Evolutionary conservation across 2,888 invertebrate genomes (phyloP).

Genomic region (Gnatocerus cornutus): DNA sequence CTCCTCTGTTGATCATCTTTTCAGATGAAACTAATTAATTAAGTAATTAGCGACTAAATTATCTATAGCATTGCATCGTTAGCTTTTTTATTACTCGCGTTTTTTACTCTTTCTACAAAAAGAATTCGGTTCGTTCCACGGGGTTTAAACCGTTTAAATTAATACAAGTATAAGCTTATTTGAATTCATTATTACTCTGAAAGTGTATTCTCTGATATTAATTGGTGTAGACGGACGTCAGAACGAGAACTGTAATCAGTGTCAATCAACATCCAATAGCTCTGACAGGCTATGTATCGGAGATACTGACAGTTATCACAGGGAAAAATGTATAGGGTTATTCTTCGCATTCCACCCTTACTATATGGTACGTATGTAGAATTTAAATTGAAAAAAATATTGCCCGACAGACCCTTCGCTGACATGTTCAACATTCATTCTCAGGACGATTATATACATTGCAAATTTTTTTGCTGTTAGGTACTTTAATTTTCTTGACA

Average conservation of each 20-base stretch:
- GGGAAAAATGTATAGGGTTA: constrained; percentile 53
- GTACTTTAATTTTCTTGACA: constrained; percentile 1
- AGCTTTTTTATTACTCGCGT: constrained; percentile 30
- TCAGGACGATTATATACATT: constrained; percentile 2
- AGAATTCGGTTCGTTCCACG: not conserved
- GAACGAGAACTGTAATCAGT: constrained; percentile 60
- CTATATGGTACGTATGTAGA: constrained; percentile 28
- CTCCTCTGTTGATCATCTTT: constrained; percentile 64
- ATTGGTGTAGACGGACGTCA: constrained; percentile 57
- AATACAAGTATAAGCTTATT: not conserved
- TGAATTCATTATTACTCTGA: not conserved
- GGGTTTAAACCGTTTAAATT: not conserved
- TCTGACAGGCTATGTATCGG: constrained; percentile 53
- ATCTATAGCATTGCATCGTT: constrained; percentile 49
- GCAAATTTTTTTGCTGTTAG: not conserved
- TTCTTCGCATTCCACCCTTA: constrained; percentile 41
- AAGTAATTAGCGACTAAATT: constrained; percentile 65
- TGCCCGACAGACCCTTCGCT: constrained; percentile 23
- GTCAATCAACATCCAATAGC: constrained; percentile 61
- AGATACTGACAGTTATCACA: constrained; percentile 59
- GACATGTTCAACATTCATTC: constrained; percentile 13
- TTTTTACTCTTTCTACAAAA: constrained; percentile 17
- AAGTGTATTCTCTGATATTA: constrained; percentile 51
- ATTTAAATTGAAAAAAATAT: constrained; percentile 46
- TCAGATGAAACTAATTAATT: constrained; percentile 67